Evolutionary conservation across 2,888 invertebrate species (phyloP).

Genomic region (Melanostoma scalare): DNA sequence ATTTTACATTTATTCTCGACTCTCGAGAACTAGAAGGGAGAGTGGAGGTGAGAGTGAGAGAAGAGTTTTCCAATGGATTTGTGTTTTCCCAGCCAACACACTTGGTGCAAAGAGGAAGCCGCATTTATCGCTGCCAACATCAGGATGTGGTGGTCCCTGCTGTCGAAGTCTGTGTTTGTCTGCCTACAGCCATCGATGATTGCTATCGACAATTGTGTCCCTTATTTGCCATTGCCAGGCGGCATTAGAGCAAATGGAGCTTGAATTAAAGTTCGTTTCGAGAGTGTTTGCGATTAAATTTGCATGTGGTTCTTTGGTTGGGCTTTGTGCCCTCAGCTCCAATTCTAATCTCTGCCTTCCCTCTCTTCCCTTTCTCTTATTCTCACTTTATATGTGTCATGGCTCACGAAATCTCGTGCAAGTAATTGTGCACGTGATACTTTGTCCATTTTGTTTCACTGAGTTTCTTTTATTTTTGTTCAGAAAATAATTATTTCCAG

Average conservation of each 20-base stretch:
- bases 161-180: constrained; percentile 53
- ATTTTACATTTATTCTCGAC: constrained; percentile 68
- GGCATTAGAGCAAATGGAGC: constrained; percentile 59
- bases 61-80: constrained; percentile 69
- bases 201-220: constrained; percentile 65
- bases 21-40: constrained; percentile 12
- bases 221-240: constrained; percentile 1
- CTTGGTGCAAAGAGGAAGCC: constrained; percentile 67
- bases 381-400: neutral
- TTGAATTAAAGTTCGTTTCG: constrained; percentile 61
- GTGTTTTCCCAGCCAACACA: constrained; percentile 60
- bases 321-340: constrained; percentile 3
- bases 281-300: constrained; percentile 61
- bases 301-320: constrained; percentile 38
- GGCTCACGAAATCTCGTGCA: constrained; percentile 31
- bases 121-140: constrained; percentile 70
- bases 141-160: constrained; percentile 64
- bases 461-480: constrained; percentile 32
- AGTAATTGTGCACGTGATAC: constrained; percentile 70
- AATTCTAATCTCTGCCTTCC: neutral
- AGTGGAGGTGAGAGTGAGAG: no score
- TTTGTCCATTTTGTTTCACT: constrained; percentile 59
- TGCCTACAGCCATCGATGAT: constrained; percentile 65
- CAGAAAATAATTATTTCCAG: constrained; percentile 67
- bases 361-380: neutral